Percentiles rank a stretch among this genome's conserved stretches.
Evolutionary conservation across 2,888 invertebrate species (phyloP).

Genomic region (Bedellia somnulentella): DNA sequence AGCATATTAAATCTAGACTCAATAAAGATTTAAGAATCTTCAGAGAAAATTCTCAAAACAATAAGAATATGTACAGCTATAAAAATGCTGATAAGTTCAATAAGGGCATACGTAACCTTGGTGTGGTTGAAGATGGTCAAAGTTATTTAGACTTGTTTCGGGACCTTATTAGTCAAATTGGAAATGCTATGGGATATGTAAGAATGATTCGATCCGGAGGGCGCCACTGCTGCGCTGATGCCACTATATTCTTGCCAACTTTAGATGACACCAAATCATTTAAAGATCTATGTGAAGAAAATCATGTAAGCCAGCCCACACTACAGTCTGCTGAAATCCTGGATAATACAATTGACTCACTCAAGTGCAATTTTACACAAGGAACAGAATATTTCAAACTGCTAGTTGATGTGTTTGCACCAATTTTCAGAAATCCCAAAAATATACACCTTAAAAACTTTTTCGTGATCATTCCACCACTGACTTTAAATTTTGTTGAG

Average conservation of each 20-base stretch:
- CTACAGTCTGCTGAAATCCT: conserved; percentile 70
- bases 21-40: conserved; percentile 86
- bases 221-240: conserved; percentile 87
- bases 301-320: conserved; percentile 62
- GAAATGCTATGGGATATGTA: conserved; percentile 95
- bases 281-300: conserved; percentile 63
- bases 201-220: conserved; percentile 93
- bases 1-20: conserved; percentile 93
- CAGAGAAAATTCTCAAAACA: conserved; percentile 68
- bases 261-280: conserved; percentile 65
- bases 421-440: conserved; percentile 82
- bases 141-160: conserved; percentile 94
- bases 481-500: conserved; percentile 94
- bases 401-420: conserved; percentile 89
- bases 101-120: conserved; percentile 85
- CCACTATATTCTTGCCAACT: conserved; percentile 86
- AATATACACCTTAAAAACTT: conserved; percentile 91
- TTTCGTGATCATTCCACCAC: conserved; percentile 88
- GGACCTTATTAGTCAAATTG: conserved; percentile 90
- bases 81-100: conserved; percentile 94
- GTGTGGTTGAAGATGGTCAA: conserved; percentile 76
- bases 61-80: conserved; percentile 76
- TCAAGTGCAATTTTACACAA: conserved; percentile 83
- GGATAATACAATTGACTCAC: conserved; percentile 74
- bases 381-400: conserved; percentile 88